Evolutionary conservation across 2,113 vertebrate species (phyloP), one percentile per base, ranked within the genome.

Genomic region (Oxygymnocypris stewartii): DNA sequence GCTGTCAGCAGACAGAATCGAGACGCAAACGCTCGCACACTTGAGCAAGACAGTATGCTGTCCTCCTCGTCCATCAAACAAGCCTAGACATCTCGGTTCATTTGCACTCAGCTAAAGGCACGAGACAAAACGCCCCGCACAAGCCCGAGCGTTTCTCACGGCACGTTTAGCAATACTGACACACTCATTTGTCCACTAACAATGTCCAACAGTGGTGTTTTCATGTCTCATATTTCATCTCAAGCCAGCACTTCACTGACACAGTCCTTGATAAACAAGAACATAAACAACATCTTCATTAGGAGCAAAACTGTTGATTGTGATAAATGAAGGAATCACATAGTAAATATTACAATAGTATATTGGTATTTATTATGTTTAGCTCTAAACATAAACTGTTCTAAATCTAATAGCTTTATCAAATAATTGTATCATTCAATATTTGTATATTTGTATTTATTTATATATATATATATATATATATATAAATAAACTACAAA

Each of bases 1-100:
- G 57, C 57, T 63, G 54, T 63, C 79, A 49, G 77, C 35, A 63
- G 78, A 63, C 35, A 81, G 40, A 65, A 65, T 44, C 37, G 44
- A 65, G 79, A 47, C 14, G 25, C 14, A 81, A 40, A 44, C 74
- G n/a, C 40, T 63, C 13, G 1, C 40, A 44, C 79, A 20, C 11
- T 63, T 13, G 37, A 42, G 57, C 35, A 81, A 81, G 13, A 81
- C 51, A 14, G 51, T 0, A 13, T 13, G 8, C 31, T 16, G 78
- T 81, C 57, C 37, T 42, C n/a, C 14, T 42, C 1, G 9, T 28
- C 12, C 59, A 65, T 63, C 57, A 80, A 18, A 81, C 79, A 81
- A 65, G 79, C 37, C 57, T 14, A 81, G 59, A 81, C 79, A 81
- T 23, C 11, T 3, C 37, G 0, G 10, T 42, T 61, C 54, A 80